Evolutionary conservation across 2,888 invertebrate genomes (phyloP).

Genomic region (Troilus luridus): DNA sequence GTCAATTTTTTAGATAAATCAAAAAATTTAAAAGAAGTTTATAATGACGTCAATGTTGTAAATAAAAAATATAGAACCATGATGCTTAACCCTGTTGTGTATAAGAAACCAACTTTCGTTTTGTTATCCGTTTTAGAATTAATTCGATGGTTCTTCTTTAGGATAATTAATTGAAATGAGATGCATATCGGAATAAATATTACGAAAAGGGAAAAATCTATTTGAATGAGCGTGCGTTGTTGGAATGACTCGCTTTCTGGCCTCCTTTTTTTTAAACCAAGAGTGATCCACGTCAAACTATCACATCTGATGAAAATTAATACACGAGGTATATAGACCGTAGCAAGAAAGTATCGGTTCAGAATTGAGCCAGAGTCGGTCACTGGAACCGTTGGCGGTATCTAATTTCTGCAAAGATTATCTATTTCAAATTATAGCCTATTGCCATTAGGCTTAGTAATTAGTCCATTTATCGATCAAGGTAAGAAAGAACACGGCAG

Average conservation of each 20-base stretch:
- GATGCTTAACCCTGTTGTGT: no score
- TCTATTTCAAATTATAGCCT: no score
- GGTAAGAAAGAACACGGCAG: no score
- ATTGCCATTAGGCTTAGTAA: no score
- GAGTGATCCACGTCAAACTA: background rate
- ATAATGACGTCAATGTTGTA: no score
- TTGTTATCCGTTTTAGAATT: background rate
- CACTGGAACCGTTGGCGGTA: background rate
- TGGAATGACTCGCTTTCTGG: background rate
- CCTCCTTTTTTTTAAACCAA: background rate
- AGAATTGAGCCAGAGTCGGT: background rate
- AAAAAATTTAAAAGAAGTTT: no score
- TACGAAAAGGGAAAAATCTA: background rate
- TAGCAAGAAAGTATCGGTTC: conserved; percentile 26
- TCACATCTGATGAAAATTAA: background rate
- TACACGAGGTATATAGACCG: background rate
- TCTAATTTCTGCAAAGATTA: no score
- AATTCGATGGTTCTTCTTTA: background rate
- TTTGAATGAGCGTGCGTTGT: background rate
- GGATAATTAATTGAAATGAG: background rate
- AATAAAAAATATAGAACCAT: no score
- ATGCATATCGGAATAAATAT: background rate
- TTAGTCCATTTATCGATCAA: no score
- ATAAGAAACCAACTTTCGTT: no score
- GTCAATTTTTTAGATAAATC: no score